Evolutionary conservation across 2,113 vertebrate genomes (phyloP).

Genomic region (Halichoerus grypus): DNA sequence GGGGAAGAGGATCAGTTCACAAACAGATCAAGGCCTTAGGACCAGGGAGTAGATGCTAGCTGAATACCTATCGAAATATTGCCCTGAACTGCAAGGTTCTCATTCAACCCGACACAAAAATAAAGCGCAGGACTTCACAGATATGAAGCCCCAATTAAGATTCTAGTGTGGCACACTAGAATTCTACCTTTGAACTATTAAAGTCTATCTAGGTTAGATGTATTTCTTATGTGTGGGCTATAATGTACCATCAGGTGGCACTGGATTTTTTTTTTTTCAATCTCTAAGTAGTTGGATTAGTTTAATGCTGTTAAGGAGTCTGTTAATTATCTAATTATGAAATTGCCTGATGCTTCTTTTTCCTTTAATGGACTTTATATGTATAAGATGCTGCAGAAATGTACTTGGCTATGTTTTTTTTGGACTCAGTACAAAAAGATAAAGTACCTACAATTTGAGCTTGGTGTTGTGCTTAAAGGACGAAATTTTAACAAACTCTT

Average conservation of each 20-base stretch:
- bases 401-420: conserved; percentile 31
- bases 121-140: not conserved
- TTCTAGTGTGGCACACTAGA: not conserved
- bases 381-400: conserved; percentile 43
- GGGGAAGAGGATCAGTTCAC: not conserved
- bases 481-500: not conserved
- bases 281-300: conserved; percentile 65
- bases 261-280: not conserved
- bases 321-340: conserved; percentile 78
- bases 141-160: not conserved
- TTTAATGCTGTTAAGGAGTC: conserved; percentile 66
- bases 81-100: not conserved
- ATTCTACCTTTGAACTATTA: conserved; percentile 42
- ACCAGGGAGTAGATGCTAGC: not conserved
- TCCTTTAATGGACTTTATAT: conserved; percentile 68
- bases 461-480: not conserved
- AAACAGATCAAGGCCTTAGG: not conserved
- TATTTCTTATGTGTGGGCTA: not conserved
- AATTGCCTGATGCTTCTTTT: conserved; percentile 63
- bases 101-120: not conserved
- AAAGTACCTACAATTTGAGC: conserved; percentile 34
- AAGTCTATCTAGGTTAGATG: not conserved
- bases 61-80: not conserved
- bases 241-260: conserved; percentile 45
- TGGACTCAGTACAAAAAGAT: conserved; percentile 59